Evolutionary conservation across 2,888 invertebrate genomes (phyloP), one percentile per base, ranked within the genome.

Genomic region (Lysandra bellargus): DNA sequence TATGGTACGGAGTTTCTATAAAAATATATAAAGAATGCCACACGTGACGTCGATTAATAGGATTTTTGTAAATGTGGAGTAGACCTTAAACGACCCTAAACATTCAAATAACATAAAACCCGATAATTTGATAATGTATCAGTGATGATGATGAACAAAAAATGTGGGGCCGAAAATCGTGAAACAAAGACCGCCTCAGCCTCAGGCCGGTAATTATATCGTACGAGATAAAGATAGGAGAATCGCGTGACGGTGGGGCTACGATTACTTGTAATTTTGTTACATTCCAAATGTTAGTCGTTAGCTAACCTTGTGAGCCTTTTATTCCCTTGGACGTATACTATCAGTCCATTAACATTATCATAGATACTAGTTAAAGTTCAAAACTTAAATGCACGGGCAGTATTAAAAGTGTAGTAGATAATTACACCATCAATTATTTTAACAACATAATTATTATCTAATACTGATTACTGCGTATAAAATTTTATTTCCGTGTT

Each of bases 191-290:
- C 92, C 92, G 90, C 87, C 83, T 79, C 81, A 87, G 91, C 92
- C 92, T 86, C 87, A 83, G 89, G 92, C 88, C 84, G 84, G 86
- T 84, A 84, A 93, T 94, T 92, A 92, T 91, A 91, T 88, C 87
- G 88, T 85, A 85, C 86, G 84, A 87, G 85, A 86, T 86, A 87
- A 86, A 92, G 91, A 93, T 93, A 93, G 92, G 89, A 88, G 88
- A 91, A 94, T 94, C 90, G 94, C 94, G 94, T 94, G 94, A 90
- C 89, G 85, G 83, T 79, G 69, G 69, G 69, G 81, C 83, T 81
- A 78, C 86, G 87, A 92, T 94, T 93, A 92, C 86, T 83, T 60
- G 89, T 92, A 90, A 94, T 94, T 93, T 92, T 81, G 91, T 89
- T 90, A 88, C 85, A 87, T 81, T 82, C 81, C 82, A 84, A 83